Evolutionary conservation across 1,140 invertebrate genomes (phyloP), one percentile per base, ranked within the genome.

Genomic region (Andrena cerasifolii): DNA sequence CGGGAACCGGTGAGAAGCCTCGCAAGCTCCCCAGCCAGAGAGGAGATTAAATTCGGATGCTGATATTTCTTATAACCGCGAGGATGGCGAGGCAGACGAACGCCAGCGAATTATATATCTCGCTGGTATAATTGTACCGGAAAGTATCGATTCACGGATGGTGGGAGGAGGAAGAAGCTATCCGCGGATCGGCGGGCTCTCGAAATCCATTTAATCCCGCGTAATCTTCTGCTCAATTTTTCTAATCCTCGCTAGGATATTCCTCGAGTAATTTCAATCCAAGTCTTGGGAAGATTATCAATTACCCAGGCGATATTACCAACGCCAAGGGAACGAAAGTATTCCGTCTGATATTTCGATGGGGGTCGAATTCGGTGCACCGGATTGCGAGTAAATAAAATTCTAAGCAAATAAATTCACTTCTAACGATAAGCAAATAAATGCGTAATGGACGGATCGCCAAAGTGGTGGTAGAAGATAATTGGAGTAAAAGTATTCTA

Each of bases 201-300:
- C n/a, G 40, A 47, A 40, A 68, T 68, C 31, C 53, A 6, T 68
- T 59, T 67, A 76, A 76, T 67, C 47, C 21, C 45, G 24, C 53
- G 26, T 54, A 75, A 75, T 76, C 61, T 68, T 16, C 53, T 4
- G 28, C 53, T 68, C 53, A 21, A 56, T 76, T 76, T 68, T 58
- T 47, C 24, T 58, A 58, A 76, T 76, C 63, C 73, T 28, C 16
- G 14, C 49, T n/a, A 31, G 62, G 62, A 47, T 76, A 36, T 54
- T 49, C 31, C 24, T 21, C 61, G 49, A 40, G 65, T 47, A 68
- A 68, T 76, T 68, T 36, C 73, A 56, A 14, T 3, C 53, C 0
- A 28, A 47, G 28, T 5, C 40, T 47, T 14, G 40, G 10, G 62
- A 49, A 58, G 58, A 76, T 76, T 45, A 67, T 68, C n/a, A 45